Evolutionary conservation across 2,113 vertebrate species (phyloP).

Genomic region (Psittacara wagleri): DNA sequence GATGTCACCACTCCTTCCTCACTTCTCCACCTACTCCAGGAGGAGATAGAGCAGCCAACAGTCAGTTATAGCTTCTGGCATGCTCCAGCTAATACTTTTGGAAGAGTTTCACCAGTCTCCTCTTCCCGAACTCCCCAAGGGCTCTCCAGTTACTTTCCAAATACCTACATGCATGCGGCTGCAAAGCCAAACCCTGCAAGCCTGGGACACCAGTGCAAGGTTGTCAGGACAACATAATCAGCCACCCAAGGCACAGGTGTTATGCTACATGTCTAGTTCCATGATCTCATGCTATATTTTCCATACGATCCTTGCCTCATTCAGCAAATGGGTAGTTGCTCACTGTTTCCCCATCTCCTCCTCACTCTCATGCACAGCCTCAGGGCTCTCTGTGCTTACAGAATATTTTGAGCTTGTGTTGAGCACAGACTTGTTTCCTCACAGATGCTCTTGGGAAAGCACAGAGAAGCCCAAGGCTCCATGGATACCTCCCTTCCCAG

Average conservation of each 20-base stretch:
- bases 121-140: slow-evolving; percentile 42
- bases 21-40: slow-evolving; percentile 36
- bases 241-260: slow-evolving; percentile 43
- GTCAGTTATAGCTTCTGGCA: slow-evolving; percentile 54
- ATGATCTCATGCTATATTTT: slow-evolving; percentile 55
- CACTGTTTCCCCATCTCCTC: slow-evolving; percentile 25
- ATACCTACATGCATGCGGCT: slow-evolving; percentile 2
- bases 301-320: neutral
- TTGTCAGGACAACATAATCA: slow-evolving; percentile 56
- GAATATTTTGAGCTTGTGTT: neutral
- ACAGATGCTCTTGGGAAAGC: neutral
- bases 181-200: slow-evolving; percentile 38
- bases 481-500: neutral
- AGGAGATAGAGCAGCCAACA: slow-evolving; percentile 47
- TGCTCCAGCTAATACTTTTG: slow-evolving; percentile 41
- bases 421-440: slow-evolving; percentile 22
- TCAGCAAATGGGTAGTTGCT: neutral
- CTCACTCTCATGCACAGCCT: neutral
- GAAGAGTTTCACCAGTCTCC: slow-evolving; percentile 45
- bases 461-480: neutral
- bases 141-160: slow-evolving; percentile 60
- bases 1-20: slow-evolving; percentile 39
- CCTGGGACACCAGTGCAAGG: neutral
- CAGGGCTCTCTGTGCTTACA: neutral
- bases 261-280: neutral